These are phyloP conservation scores for Platerodrilus igneus DNA, from an alignment of 2,888 invertebrate genomes.

Conservation along the genomic window DNA sequence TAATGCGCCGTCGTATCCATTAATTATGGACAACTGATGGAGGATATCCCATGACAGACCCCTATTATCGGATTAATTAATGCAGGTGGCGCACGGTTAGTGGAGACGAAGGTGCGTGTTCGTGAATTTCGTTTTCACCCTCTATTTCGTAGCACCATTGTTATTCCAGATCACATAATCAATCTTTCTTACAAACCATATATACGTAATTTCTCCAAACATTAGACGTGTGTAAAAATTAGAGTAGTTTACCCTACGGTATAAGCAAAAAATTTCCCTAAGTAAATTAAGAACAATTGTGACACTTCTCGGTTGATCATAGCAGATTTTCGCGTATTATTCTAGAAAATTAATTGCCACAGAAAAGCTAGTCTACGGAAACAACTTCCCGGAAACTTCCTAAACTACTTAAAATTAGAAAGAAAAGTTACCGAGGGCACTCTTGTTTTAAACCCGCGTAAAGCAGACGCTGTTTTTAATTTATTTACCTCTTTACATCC, in stretches of 20 bases:
- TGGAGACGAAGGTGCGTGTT: slow-evolving; percentile 17
- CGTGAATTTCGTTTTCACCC: slow-evolving; percentile 8
- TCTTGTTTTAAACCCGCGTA: slow-evolving; percentile 31
- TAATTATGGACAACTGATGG: slow-evolving; percentile 40
- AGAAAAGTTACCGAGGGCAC: slow-evolving; percentile 37
- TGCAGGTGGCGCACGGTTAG: slow-evolving; percentile 32
- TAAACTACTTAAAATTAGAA: slow-evolving; percentile 39
- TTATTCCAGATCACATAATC: no score
- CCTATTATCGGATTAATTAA: slow-evolving; percentile 42
- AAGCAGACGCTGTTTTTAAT: slow-evolving; percentile 19
- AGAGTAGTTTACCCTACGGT: no score
- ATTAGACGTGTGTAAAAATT: no score
- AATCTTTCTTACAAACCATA: no score
- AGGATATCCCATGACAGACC: slow-evolving; percentile 40
- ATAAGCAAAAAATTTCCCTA: no score
- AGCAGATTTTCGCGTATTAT: slow-evolving; percentile 41
- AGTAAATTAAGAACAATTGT: slow-evolving; percentile 8
- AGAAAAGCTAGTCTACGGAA: slow-evolving; percentile 38
- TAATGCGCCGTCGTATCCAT: slow-evolving; percentile 37
- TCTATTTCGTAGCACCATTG: no score
- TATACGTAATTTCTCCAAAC: no score
- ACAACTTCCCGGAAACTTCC: slow-evolving; percentile 34
- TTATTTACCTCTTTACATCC: slow-evolving; percentile 28
- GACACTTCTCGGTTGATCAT: slow-evolving; percentile 33
- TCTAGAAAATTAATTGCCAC: slow-evolving; percentile 39